Evolutionary conservation across 1,140 invertebrate genomes (phyloP).

Genomic region (Adoxophyes honmai): DNA sequence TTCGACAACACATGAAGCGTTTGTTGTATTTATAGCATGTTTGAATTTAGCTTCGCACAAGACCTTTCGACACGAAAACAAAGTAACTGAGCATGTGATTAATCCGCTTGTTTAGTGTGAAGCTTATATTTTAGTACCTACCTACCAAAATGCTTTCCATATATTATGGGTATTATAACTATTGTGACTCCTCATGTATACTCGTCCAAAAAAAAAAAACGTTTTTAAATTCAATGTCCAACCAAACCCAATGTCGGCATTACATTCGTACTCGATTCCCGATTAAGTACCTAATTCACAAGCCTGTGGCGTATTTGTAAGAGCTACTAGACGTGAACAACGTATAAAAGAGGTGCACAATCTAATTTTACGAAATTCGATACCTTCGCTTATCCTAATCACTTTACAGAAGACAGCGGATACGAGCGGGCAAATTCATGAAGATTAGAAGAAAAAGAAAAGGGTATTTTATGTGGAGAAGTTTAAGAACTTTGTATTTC

Average conservation of each 20-base stretch:
- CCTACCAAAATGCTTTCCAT: too few species aligned
- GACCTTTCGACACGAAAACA: neutral
- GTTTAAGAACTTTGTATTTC: neutral
- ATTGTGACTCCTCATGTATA: too few species aligned
- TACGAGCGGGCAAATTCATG: neutral
- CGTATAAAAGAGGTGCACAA: constrained; percentile 8
- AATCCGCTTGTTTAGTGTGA: too few species aligned
- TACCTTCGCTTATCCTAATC: constrained; percentile 9
- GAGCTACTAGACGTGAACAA: neutral
- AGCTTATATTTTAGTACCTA: too few species aligned
- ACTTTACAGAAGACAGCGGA: constrained; percentile 7
- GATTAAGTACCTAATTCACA: constrained; percentile 14
- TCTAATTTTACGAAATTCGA: constrained; percentile 13
- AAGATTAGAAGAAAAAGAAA: neutral
- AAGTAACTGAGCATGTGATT: too few species aligned
- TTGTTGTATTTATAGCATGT: constrained; percentile 7
- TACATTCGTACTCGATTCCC: neutral
- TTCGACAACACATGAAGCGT: constrained; percentile 13
- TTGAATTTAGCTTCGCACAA: constrained; percentile 14
- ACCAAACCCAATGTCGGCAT: neutral
- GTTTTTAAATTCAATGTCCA: too few species aligned
- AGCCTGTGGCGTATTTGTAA: neutral
- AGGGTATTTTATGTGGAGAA: neutral
- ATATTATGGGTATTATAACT: too few species aligned
- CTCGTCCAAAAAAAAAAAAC: too few species aligned